A percentile compares a stretch with the other conserved stretches of the same genome.
phyloP scores from a whole-genome alignment of 2,797 vertebrate genomes.

The Podarcis lilfordi region DNA sequence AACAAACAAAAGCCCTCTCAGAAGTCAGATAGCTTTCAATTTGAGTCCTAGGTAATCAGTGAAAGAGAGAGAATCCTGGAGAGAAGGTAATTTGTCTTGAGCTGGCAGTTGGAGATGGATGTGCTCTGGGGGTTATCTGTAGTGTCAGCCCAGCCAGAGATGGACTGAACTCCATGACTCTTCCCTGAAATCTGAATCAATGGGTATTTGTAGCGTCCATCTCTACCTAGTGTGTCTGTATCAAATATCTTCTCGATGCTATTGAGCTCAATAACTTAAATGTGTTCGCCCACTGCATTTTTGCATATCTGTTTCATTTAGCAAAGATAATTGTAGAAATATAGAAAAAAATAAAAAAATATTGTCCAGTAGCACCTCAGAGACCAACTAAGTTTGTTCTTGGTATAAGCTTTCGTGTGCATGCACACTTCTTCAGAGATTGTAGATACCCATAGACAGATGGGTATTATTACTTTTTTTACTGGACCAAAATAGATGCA shows the following conservation, averaged over 20 bases:
- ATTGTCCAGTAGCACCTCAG: no score
- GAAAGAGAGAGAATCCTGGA: constrained; percentile 66
- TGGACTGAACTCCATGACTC: constrained; percentile 62
- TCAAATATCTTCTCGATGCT: not conserved
- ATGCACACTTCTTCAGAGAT: not conserved
- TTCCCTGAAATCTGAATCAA: constrained; percentile 59
- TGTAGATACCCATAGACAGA: not conserved
- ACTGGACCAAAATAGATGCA: not conserved
- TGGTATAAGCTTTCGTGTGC: no score
- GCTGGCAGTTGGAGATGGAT: constrained; percentile 70
- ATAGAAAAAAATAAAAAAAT: no score
- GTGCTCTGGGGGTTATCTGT: constrained; percentile 64
- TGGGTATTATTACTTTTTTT: not conserved
- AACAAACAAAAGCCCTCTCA: constrained; percentile 69
- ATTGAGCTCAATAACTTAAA: constrained; percentile 41
- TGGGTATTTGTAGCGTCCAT: constrained; percentile 41
- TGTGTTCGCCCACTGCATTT: not conserved
- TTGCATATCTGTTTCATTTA: not conserved
- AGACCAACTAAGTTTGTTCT: no score
- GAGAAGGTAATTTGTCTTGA: constrained; percentile 73
- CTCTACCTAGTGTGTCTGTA: constrained; percentile 20
- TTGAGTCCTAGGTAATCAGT: constrained; percentile 72
- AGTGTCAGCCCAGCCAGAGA: constrained; percentile 59
- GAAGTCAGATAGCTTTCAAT: constrained; percentile 72
- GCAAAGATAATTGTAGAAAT: not conserved